phyloP scores from a whole-genome alignment of 2,113 vertebrate genomes.

The Rattus rattus region DNA sequence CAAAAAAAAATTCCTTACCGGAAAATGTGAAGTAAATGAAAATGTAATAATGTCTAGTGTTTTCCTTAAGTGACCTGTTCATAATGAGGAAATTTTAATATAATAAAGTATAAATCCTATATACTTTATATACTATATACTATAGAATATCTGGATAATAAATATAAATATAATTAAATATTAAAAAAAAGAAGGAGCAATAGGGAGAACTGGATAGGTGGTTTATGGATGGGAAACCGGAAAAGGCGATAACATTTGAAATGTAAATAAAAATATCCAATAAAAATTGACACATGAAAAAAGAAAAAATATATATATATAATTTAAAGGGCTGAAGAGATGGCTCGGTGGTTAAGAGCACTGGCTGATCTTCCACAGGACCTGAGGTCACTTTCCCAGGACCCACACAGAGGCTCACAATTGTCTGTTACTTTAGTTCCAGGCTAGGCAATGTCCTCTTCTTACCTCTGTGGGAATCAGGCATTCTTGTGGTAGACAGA shows the following conservation, averaged over 20 bases:
- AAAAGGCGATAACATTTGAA: not conserved
- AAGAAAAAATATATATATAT: not conserved
- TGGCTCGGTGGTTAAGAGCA: not conserved
- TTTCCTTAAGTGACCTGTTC: not conserved
- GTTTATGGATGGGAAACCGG: too few species aligned
- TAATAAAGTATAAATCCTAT: not conserved
- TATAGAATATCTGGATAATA: too few species aligned
- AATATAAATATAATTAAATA: too few species aligned
- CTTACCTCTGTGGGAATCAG: not conserved
- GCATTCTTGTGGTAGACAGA: not conserved
- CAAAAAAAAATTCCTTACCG: not conserved
- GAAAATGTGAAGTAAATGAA: slow-evolving; percentile 34
- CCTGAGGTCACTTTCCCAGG: not conserved
- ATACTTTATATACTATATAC: not conserved
- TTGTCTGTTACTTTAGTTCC: not conserved
- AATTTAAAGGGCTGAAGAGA: not conserved
- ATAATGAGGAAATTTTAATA: slow-evolving; percentile 11
- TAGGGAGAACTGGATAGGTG: too few species aligned
- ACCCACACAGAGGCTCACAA: too few species aligned
- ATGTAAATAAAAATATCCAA: not conserved
- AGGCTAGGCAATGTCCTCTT: too few species aligned
- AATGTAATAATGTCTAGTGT: not conserved
- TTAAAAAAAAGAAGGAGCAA: too few species aligned
- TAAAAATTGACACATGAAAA: too few species aligned
- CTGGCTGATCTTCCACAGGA: not conserved